Evolutionary conservation across 2,888 invertebrate species (phyloP).

Genomic region (Autographa gamma): DNA sequence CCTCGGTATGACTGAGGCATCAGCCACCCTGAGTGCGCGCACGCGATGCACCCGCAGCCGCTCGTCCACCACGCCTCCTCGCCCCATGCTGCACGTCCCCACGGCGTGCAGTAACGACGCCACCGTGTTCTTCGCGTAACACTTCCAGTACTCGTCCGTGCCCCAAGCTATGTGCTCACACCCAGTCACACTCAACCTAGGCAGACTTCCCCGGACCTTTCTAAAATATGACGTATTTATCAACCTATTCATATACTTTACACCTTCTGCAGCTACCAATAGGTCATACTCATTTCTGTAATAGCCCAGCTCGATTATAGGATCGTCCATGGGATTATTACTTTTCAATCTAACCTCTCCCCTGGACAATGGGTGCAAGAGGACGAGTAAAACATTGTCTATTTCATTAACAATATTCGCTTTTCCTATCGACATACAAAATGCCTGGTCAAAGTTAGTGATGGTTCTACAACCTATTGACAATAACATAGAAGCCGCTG

Average conservation of each 20-base stretch:
- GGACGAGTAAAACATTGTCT: slow-evolving; percentile 63
- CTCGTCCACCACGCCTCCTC: slow-evolving; percentile 77
- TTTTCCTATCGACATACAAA: slow-evolving; percentile 68
- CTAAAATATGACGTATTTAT: slow-evolving; percentile 72
- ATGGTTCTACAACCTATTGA: slow-evolving; percentile 64
- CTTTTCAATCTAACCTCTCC: slow-evolving; percentile 75
- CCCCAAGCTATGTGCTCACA: slow-evolving; percentile 85
- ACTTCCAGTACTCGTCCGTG: slow-evolving; percentile 90
- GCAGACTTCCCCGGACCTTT: slow-evolving; percentile 66
- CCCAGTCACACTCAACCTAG: slow-evolving; percentile 78
- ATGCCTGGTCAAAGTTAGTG: slow-evolving; percentile 62
- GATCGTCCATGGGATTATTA: slow-evolving; percentile 73
- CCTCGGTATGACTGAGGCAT: slow-evolving; percentile 80
- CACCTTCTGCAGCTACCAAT: slow-evolving; percentile 64
- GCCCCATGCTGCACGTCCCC: slow-evolving; percentile 82
- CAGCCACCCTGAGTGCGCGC: slow-evolving; percentile 73
- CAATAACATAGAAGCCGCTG: slow-evolving; percentile 67
- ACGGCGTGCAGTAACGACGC: slow-evolving; percentile 90
- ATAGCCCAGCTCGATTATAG: slow-evolving; percentile 75
- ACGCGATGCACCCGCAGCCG: slow-evolving; percentile 74
- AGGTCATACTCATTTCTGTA: slow-evolving; percentile 72
- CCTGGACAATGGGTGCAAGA: slow-evolving; percentile 77
- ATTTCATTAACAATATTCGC: slow-evolving; percentile 71
- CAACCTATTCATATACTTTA: slow-evolving; percentile 70
- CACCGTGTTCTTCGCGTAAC: slow-evolving; percentile 88